Conservation (phyloP, 92 coral and sea anemone species). For the Nematostella vectensis region DNA sequence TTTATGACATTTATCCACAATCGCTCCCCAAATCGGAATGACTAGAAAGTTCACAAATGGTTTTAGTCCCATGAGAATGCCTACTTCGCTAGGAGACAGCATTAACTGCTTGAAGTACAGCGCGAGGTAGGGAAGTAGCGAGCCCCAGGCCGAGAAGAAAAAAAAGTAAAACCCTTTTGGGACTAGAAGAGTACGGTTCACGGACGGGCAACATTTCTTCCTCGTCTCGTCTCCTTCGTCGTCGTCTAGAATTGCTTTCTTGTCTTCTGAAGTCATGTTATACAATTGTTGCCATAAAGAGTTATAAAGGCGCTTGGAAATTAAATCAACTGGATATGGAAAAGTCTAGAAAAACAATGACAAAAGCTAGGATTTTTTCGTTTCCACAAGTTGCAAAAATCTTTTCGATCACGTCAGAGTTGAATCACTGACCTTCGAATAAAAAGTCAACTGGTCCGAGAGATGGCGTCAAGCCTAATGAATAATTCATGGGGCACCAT, state of each 20-base stretch:
- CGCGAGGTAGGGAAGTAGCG: constrained; percentile 90
- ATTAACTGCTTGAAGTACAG: constrained; percentile 92
- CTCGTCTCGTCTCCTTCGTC: constrained; percentile 26
- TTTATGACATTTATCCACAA: constrained; percentile 96
- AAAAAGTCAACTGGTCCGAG: no score
- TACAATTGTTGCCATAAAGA: constrained; percentile 1
- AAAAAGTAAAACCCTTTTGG: constrained; percentile 91
- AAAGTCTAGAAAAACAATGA: not conserved
- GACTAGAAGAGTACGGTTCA: constrained; percentile 78
- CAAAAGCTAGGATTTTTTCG: not conserved
- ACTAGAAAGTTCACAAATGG: constrained; percentile 97
- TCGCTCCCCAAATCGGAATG: constrained; percentile 99
- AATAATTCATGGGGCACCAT: constrained; percentile 26
- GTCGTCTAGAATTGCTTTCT: constrained; percentile 45
- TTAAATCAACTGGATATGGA: not conserved
- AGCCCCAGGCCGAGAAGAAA: constrained; percentile 99
- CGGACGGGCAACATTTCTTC: constrained; percentile 74
- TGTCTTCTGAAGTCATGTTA: constrained; percentile 41
- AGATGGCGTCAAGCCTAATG: constrained; percentile 3
- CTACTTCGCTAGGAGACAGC: constrained; percentile 97
- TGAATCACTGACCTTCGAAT: no score
- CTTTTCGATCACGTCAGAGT: constrained; percentile 37
- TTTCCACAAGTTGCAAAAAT: constrained; percentile 1
- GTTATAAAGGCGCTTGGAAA: no score
- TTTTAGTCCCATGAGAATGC: constrained; percentile 93